These are phyloP conservation scores for Diarsia mendica DNA, from an alignment of 2,888 invertebrate species.

Conservation along the genomic window DNA sequence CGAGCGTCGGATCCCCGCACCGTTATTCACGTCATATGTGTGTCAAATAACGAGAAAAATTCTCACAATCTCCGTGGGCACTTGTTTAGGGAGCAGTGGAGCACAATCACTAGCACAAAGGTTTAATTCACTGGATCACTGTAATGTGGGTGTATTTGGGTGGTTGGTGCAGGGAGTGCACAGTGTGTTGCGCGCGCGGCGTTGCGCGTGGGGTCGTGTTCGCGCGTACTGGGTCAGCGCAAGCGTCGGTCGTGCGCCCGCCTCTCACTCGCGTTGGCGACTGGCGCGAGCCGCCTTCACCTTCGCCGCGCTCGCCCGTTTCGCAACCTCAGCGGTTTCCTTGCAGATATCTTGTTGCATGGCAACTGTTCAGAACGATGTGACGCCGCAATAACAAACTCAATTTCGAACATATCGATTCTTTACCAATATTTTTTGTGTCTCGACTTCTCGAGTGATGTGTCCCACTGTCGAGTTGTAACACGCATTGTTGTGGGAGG, in stretches of 20 bases:
- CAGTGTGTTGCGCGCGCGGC: slow-evolving; percentile 75
- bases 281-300: slow-evolving; percentile 85
- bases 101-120: slow-evolving; percentile 82
- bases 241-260: slow-evolving; percentile 79
- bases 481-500: slow-evolving; percentile 36
- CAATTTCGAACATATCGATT: slow-evolving; percentile 59
- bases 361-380: slow-evolving; percentile 81
- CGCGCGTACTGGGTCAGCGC: slow-evolving; percentile 69
- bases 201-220: slow-evolving; percentile 64
- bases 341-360: slow-evolving; percentile 88
- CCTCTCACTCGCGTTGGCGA: slow-evolving; percentile 85
- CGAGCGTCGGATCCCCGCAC: slow-evolving; percentile 85
- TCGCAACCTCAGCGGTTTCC: slow-evolving; percentile 86
- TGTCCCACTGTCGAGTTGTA: slow-evolving; percentile 23
- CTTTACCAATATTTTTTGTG: slow-evolving; percentile 49
- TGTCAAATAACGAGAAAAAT: slow-evolving; percentile 85
- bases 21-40: slow-evolving; percentile 89
- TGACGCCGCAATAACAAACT: slow-evolving; percentile 67
- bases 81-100: slow-evolving; percentile 71
- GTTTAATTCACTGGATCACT: slow-evolving; percentile 76
- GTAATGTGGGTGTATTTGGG: slow-evolving; percentile 66
- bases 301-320: slow-evolving; percentile 82
- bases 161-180: slow-evolving; percentile 73
- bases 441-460: slow-evolving; percentile 30
- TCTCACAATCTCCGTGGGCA: slow-evolving; percentile 77